These are phyloP conservation scores for Yponomeuta evonymella DNA, from an alignment of 2,888 invertebrate genomes.

Conservation along the genomic window DNA sequence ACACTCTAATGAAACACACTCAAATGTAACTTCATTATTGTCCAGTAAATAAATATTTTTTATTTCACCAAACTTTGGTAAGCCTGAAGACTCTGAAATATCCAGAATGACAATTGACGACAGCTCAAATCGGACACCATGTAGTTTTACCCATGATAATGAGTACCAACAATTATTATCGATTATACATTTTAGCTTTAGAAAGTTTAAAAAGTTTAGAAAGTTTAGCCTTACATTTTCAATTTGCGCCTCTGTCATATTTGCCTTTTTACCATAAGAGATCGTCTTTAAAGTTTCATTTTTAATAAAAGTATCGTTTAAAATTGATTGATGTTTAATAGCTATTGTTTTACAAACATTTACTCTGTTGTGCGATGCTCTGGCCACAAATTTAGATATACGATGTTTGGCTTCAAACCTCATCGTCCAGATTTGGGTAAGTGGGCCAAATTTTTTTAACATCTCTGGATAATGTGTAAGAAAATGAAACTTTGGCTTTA, in stretches of 20 bases:
- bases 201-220: too few species aligned
- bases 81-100: not conserved
- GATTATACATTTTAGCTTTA: too few species aligned
- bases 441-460: constrained; percentile 23
- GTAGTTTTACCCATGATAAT: not conserved
- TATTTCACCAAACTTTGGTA: constrained; percentile 4
- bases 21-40: constrained; percentile 1
- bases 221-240: too few species aligned
- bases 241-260: too few species aligned
- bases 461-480: constrained; percentile 21
- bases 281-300: too few species aligned
- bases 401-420: constrained; percentile 24
- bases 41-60: not conserved
- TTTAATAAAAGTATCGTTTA: too few species aligned
- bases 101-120: not conserved
- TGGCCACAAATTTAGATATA: constrained; percentile 20
- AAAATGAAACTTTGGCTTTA: constrained; percentile 18
- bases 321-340: constrained; percentile 19
- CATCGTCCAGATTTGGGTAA: constrained; percentile 23
- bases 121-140: not conserved
- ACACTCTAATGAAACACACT: not conserved
- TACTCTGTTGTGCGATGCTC: constrained; percentile 17
- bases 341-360: constrained; percentile 23
- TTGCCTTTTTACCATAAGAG: too few species aligned
- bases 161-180: not conserved